Conservation (phyloP, 2,888 invertebrate species). For the Ormyrus labotus region DNA sequence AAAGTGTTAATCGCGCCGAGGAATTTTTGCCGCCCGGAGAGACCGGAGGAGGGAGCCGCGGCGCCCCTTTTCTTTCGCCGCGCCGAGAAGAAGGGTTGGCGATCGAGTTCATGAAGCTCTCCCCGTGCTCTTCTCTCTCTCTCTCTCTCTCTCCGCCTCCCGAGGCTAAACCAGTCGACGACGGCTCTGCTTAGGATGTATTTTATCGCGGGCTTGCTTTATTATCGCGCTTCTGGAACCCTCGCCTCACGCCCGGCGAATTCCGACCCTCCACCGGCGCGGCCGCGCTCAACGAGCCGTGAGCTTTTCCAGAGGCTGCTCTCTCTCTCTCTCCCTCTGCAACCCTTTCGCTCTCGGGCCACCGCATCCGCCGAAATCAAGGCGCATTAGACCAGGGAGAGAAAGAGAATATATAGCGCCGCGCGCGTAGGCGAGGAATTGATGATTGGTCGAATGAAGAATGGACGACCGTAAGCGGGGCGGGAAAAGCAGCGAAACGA, state of each 20-base stretch:
- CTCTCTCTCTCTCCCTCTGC: too few relatives aligned
- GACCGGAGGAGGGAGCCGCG: neutral
- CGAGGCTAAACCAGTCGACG: conserved; percentile 72
- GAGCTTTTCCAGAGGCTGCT: conserved; percentile 46
- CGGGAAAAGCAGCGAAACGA: conserved; percentile 5
- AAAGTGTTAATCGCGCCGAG: conserved; percentile 52
- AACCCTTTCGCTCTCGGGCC: conserved; percentile 48
- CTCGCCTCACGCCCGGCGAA: conserved; percentile 68
- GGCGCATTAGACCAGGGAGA: conserved; percentile 38
- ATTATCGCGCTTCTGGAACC: conserved; percentile 70
- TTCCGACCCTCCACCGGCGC: conserved; percentile 64
- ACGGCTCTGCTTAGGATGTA: conserved; percentile 72
- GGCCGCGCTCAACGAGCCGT: conserved; percentile 74
- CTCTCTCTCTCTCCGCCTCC: neutral
- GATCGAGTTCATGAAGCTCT: conserved; percentile 74
- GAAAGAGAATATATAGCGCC: neutral
- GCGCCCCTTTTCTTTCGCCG: neutral
- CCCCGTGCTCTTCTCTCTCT: conserved; percentile 24
- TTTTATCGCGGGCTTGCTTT: conserved; percentile 74
- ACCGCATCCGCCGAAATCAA: conserved; percentile 44
- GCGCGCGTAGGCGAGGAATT: conserved; percentile 21
- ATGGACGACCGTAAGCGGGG: conserved; percentile 1
- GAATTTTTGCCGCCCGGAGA: conserved; percentile 40
- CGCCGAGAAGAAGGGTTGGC: conserved; percentile 67
- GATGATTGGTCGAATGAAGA: conserved; percentile 47